Base-by-base conservation (phyloP, 2,797 vertebrate genomes). In the Xyrichtys novacula region DNA sequence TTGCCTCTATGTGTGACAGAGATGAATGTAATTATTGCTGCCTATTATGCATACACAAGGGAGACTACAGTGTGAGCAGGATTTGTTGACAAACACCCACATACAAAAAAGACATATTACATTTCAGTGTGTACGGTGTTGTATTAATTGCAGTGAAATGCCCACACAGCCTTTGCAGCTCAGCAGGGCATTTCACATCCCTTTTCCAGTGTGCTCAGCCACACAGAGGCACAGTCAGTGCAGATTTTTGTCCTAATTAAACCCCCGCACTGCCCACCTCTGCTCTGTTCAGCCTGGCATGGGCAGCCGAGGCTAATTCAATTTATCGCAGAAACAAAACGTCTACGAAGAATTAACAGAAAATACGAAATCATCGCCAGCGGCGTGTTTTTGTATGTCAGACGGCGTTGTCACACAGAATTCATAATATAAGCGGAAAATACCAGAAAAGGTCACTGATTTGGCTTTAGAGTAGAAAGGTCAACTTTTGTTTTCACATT, bases 401-500 rank as follows among this genome's bases (percentile, higher is more conserved):
- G 50, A 85, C 64, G 74, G 65, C 16, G n/a, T 52, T 9, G 39
- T 67, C 43, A 63, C 61, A 78, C 62, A 38, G 55, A 59, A 42
- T 1, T 19, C 66, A 71, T 65, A 74, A 74, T 55, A 63, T 73
- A 43, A n/a, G 32, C 79, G 73, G 52, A 86, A 34, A 89, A 90
- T 84, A 84, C 44, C 80, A 87, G 70, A 70, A 78, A 90, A 91
- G 88, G 87, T 88, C 86, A 90, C 12, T n/a, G 15, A 42, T 57
- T 66, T 2, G 19, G 65, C 69, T 67, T 39, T 49, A 44, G 69
- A 54, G 29, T 20, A 50, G 44, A 84, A 88, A 88, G 76, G 83
- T 82, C 84, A 72, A 4, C 6, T 65, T 72, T 72, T 7, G 52
- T 75, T 79, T 73, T 55, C 50, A 72, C 63, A 63, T 60, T 74